Evolutionary conservation across 2,888 invertebrate species (phyloP), one percentile per base, ranked within the genome.

Genomic region (Leucania comma): DNA sequence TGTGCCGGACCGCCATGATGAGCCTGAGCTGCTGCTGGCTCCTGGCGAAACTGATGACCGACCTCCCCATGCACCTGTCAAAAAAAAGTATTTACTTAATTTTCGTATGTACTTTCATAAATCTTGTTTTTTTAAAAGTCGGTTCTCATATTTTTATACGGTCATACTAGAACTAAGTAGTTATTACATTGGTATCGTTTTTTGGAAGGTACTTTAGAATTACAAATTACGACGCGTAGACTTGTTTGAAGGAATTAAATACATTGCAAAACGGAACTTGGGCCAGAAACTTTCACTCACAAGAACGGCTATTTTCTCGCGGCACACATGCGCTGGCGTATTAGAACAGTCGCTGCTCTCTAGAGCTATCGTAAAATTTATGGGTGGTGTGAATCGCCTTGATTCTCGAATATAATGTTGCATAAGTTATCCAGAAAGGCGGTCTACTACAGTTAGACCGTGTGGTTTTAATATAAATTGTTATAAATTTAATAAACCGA

Each of bases 1-100:
- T 24, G 98, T 98, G 68, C 97, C 97, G 66, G 98, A 97, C 89
- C 98, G 97, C 96, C 98, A 98, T 85, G 98, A 98, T 0, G 95
- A 96, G n/a, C 95, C 94, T 68, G 97, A 97, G 93, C 97, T 97
- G 93, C 97, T 97, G 90, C 97, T 97, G 86, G 97, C 97, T 42
- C 96, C 96, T 0, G 96, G 96, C 3, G 96, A 96, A 78, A 96
- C 96, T 14, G 96, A 96, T 0, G 96, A 96, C 1, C 96, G 92
- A 14, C 93, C 96, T 50, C 96, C 96, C 96, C 96, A 96, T 12
- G 94, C 96, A 84, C 95, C 96, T 96, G 82, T 22, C 42, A 63
- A 66, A 65, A 59, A 66, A 22, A 35, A 26, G 2, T 1, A 20
- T 9, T 60, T 57, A 57, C 2, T 42, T 20, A 9, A 42, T 26